phyloP scores from a whole-genome alignment of 2,113 vertebrate species.

The Gymnobelideus leadbeateri region DNA sequence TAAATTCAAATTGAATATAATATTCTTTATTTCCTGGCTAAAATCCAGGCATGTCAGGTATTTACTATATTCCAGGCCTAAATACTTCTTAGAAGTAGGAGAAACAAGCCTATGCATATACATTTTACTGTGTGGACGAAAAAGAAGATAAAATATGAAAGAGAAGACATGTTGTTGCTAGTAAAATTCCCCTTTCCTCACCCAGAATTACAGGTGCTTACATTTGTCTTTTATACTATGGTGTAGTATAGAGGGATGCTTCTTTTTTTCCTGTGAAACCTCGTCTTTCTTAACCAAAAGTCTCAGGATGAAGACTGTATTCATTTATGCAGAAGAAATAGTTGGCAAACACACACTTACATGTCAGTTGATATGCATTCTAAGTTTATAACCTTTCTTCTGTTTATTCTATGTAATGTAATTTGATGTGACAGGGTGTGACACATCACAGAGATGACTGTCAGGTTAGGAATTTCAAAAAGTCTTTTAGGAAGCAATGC shows the following conservation, averaged over 20 bases:
- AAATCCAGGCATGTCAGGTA: slow-evolving; percentile 35
- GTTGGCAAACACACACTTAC: slow-evolving; percentile 82
- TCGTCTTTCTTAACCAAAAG: slow-evolving; percentile 59
- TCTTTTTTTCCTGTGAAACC: slow-evolving; percentile 53
- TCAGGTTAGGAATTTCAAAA: slow-evolving; percentile 73
- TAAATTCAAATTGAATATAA: slow-evolving; percentile 36
- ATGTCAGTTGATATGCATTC: slow-evolving; percentile 81
- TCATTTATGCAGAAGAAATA: slow-evolving; percentile 59
- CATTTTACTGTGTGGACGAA: slow-evolving; percentile 10
- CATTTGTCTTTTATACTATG: background rate
- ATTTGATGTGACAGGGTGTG: slow-evolving; percentile 82
- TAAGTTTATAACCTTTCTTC: slow-evolving; percentile 81
- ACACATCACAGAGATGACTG: slow-evolving; percentile 75
- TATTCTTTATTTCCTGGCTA: slow-evolving; percentile 49
- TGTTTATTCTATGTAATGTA: slow-evolving; percentile 79
- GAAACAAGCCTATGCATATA: slow-evolving; percentile 44
- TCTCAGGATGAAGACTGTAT: slow-evolving; percentile 57
- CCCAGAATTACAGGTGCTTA: slow-evolving; percentile 38
- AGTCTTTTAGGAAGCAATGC: slow-evolving; percentile 63
- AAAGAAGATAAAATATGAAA: slow-evolving; percentile 45
- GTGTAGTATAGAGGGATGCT: slow-evolving; percentile 16
- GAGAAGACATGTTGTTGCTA: slow-evolving; percentile 49
- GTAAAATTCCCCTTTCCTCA: slow-evolving; percentile 38
- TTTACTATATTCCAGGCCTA: slow-evolving; percentile 39
- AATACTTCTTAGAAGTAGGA: slow-evolving; percentile 49